Conservation (phyloP, 2,888 invertebrate species). For the Cacoxenus indagator region DNA sequence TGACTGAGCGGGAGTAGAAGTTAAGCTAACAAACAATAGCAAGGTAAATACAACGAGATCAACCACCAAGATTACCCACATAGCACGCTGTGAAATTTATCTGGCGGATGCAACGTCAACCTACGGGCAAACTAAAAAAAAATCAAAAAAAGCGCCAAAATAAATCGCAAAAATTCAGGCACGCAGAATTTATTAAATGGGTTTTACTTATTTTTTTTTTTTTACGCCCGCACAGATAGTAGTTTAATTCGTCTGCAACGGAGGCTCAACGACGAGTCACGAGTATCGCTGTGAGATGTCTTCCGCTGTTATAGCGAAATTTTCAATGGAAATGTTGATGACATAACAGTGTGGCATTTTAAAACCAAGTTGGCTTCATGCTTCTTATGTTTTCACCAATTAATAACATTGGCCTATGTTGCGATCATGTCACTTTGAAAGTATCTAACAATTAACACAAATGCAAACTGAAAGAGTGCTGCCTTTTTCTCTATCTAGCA, state of each 20-base stretch:
- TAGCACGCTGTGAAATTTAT: constrained; percentile 12
- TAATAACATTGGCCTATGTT: no score
- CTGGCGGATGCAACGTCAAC: constrained; percentile 23
- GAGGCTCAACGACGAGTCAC: constrained; percentile 4
- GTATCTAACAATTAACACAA: no score
- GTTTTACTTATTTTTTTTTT: constrained; percentile 2
- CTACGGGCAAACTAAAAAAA: not conserved
- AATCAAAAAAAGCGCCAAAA: not conserved
- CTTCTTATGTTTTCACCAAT: no score
- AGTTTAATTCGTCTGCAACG: not conserved
- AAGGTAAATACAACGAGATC: constrained; percentile 6
- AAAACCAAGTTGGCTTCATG: no score
- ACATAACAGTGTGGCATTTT: no score
- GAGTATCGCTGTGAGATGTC: not conserved
- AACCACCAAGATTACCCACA: constrained; percentile 19
- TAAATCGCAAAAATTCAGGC: not conserved
- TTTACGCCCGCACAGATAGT: not conserved
- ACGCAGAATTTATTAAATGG: not conserved
- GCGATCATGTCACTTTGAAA: no score
- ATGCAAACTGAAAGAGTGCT: no score
- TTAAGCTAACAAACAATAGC: not conserved
- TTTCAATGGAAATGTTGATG: no score
- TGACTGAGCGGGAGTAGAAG: not conserved
- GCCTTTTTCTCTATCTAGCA: no score
- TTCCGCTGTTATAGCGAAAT: no score